These are phyloP conservation scores for Synergus japonicus DNA, from an alignment of 2,888 invertebrate genomes.

Conservation along the genomic window DNA sequence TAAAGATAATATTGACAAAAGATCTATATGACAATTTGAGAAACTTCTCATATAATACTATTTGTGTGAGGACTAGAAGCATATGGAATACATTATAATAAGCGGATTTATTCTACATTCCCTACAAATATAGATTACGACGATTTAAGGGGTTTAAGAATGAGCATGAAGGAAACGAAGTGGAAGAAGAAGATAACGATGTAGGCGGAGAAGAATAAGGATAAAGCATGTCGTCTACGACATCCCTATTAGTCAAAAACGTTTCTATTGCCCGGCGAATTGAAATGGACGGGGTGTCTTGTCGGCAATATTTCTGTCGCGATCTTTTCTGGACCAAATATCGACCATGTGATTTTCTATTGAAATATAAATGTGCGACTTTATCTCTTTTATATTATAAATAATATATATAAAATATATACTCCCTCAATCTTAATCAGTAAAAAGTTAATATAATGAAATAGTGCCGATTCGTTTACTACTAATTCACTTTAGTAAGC, in stretches of 20 bases:
- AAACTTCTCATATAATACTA: background rate
- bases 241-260: constrained; percentile 29
- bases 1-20: background rate
- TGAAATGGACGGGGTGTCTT: constrained; percentile 15
- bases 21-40: background rate
- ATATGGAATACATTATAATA: background rate
- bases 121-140: constrained; percentile 22
- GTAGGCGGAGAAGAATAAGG: constrained; percentile 20
- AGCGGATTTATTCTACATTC: background rate
- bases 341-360: background rate
- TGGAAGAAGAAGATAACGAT: constrained; percentile 25
- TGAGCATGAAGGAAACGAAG: background rate
- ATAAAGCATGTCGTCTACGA: constrained; percentile 8
- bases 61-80: background rate
- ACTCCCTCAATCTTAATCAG: too few relatives aligned
- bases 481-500: too few relatives aligned
- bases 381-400: too few relatives aligned
- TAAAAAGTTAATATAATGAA: too few relatives aligned
- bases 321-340: background rate
- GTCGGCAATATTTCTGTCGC: constrained; percentile 5
- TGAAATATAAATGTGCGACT: too few relatives aligned
- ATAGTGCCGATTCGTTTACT: too few relatives aligned
- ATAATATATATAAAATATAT: too few relatives aligned
- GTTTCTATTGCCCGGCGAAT: constrained; percentile 22
- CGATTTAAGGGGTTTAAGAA: constrained; percentile 7